A percentile compares a stretch with the other conserved stretches of the same genome.
Conservation (phyloP, 64 coral and sea anemone genomes). For the Pocillopora verrucosa region DNA sequence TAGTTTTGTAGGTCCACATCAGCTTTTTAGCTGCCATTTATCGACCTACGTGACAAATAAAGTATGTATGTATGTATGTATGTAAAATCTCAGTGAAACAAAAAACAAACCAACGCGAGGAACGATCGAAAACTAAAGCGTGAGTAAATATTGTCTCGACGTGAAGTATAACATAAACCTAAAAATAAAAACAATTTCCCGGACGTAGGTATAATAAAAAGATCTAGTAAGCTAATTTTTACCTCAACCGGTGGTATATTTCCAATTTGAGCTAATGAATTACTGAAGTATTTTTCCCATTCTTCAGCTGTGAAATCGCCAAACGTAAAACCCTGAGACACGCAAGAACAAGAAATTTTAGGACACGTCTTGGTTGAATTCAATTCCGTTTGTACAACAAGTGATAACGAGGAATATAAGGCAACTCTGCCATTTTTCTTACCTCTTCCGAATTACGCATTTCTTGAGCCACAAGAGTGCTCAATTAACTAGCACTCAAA, state of each 20-base stretch:
- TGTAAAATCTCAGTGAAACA: too few relatives aligned
- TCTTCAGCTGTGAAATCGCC: conserved; percentile 86
- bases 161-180: not conserved
- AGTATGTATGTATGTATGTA: too few relatives aligned
- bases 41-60: too few relatives aligned
- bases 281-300: conserved; percentile 74
- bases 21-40: too few relatives aligned
- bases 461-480: conserved; percentile 21
- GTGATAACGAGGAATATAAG: not conserved
- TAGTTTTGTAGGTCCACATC: too few relatives aligned
- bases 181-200: not conserved
- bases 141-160: not conserved
- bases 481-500: not conserved
- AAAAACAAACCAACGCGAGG: too few relatives aligned
- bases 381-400: not conserved
- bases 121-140: too few relatives aligned
- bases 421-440: not conserved
- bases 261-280: conserved; percentile 49
- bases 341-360: not conserved
- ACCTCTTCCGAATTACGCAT: conserved; percentile 45
- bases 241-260: conserved; percentile 80
- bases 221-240: not conserved
- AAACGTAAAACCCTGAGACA: conserved; percentile 63
- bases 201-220: not conserved
- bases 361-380: not conserved